Evolutionary conservation across 2,113 vertebrate genomes (phyloP), one percentile per base, ranked within the genome.

Genomic region (Stigmatopora argus): DNA sequence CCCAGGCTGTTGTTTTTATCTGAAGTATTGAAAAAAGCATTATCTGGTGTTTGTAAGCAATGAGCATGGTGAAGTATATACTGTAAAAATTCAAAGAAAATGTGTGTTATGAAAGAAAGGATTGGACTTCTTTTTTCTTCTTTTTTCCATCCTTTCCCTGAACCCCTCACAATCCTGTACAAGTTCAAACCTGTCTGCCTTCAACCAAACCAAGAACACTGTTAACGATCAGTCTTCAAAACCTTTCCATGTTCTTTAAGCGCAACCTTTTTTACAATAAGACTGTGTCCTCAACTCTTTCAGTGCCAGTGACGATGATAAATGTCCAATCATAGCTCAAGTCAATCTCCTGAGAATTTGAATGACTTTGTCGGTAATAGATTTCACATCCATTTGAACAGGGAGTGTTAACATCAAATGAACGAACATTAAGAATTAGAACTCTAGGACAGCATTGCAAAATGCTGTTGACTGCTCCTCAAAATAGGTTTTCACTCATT

Each of bases 371-470:
- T 31, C 26, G 3, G 2, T 31, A 31, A 31, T 31, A 31, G 26
- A 31, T 31, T 31, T 31, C 26, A 31, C 1, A 31, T 31, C 26
- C 26, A 31, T 31, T 31, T 31, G 26, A 31, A 31, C 26, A 31
- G 26, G 26, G 3, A 31, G 26, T 1, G 26, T 31, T 31, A 31
- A 31, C 26, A 31, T 31, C 26, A 31, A 31, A 31, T 31, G 26
- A 31, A 31, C 26, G 26, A 31, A 31, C 26, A 31, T 61, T 57
- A 3, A 65, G 72, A 77, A 78, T 83, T 74, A 77, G 62, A 53
- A 70, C 49, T 26, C 67, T 83, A n/a, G 81, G 83, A 84, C 78
- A 66, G 66, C 69, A 80, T 66, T 64, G 71, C 72, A 85, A 66
- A 70, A 60, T 11, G 59, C 83, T 82, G 80, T 82, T 74, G 55